Evolutionary conservation across 23 tunicate species (phyloP), one percentile per base, ranked within the genome.

Genomic region (Clavelina lepadiformis): DNA sequence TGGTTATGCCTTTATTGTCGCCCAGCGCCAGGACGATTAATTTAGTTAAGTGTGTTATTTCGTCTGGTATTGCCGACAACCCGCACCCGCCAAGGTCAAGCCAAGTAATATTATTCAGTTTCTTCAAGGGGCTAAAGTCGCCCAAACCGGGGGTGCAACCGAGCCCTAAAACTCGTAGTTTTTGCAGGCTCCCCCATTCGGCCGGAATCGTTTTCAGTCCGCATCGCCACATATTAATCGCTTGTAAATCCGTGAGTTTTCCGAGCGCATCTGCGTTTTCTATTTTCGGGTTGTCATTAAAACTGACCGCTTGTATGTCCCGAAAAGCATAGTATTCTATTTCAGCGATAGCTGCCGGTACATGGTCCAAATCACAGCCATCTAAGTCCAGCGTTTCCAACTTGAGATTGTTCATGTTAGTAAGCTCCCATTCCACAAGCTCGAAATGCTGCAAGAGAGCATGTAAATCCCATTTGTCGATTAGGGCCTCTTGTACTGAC

Each of bases 271-370:
- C 83, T 11, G 97, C 97, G 35, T 81, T 67, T 55, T 53, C 55
- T 11, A 89, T 72, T 27, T 65, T 63, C 15, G 76, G 74, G 64
- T 89, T 89, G 70, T 81, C 51, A 58, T 89, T 89, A 3, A 89
- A 64, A 63, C 97, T 89, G 46, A 89, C 97, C 2, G 97, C 97
- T 69, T 89, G 86, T 1, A 89, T 75, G 28, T 89, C 97, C 55
- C 97, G 58, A 38, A 89, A 89, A 3, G 97, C 97, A 37, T 89
- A 89, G 70, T 89, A 89, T 57, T 89, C 97, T 26, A 89, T 81
- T 49, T 89, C 97, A 2, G 80, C 52, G 8, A 89, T 84, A 15
- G 89, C 83, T 15, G 79, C 73, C n/a, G 97, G 97, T 1, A 89
- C 97, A 21, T 49, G 35, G 45, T 62, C 61, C 66, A 89, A 41